Evolutionary conservation across 2,113 vertebrate genomes (phyloP), one percentile per base, ranked within the genome.

Genomic region (Microcebus ravelobensis): DNA sequence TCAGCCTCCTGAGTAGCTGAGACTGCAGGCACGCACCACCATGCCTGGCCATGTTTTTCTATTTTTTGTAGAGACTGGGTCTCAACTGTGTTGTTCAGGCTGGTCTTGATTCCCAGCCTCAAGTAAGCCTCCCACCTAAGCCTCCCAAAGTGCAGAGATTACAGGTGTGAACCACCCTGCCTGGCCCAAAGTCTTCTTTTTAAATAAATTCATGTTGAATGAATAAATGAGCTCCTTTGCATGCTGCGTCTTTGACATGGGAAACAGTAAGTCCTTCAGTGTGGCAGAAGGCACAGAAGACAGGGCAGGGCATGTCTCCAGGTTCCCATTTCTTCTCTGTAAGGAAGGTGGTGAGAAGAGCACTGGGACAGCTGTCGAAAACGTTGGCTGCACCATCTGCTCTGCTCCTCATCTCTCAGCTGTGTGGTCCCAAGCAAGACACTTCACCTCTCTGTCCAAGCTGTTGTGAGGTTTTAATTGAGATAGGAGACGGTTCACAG

Each of bases 401-500:
- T 93, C 7, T 25, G 12, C 27, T 45, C 83, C 63, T 85, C 27
- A 70, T 3, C 27, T 73, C 48, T 77, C 83, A 74, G 57, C 52
- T 82, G 27, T 50, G 52, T 57, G 73, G 55, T 61, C 73, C 65
- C 83, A 39, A 27, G 29, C 10, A 90, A 93, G 79, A 39, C 87
- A 68, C 36, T 81, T 67, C 74, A 73, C 25, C 31, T 91, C 52
- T 87, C 74, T 15, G 67, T 77, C 17, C 50, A 86, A 92, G 17
- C 34, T 34, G 17, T 36, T 34, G 59, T 87, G 87, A 93, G 59
- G 48, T 74, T 95, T 94, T 87, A 50, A 91, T 50, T 87, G 81
- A 90, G 31, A 34, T 45, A 36, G 29, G 29, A 45, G 67, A 39
- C 29, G 61, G 77, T 73, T 96, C 34, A 23, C 15, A 52, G 71